A percentile compares a stretch with the other conserved stretches of the same genome.
Conservation (phyloP, 1,140 invertebrate genomes). For the Drosophila burlai region DNA sequence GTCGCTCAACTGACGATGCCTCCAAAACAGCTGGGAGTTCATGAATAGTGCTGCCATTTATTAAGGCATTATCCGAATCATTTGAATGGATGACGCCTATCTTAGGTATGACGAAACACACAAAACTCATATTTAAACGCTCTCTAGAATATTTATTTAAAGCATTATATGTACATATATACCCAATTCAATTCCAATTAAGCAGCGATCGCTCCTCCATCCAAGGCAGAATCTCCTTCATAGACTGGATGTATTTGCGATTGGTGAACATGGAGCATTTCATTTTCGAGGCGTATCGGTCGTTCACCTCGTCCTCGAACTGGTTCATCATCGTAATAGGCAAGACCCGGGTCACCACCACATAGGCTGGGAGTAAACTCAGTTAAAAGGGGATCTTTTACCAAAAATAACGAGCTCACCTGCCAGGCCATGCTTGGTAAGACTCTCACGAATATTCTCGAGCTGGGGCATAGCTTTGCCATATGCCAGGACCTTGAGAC, state of each 20-base stretch:
- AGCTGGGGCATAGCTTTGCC: slow-evolving; percentile 48
- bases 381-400: not conserved
- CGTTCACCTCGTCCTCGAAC: slow-evolving; percentile 32
- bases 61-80: not conserved
- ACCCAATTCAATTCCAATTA: slow-evolving; percentile 12
- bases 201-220: slow-evolving; percentile 44
- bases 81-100: no score
- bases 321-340: slow-evolving; percentile 41
- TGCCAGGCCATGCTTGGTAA: slow-evolving; percentile 23
- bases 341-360: slow-evolving; percentile 41
- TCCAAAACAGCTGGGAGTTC: slow-evolving; percentile 1
- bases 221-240: slow-evolving; percentile 64
- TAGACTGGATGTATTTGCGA: slow-evolving; percentile 60
- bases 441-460: slow-evolving; percentile 41
- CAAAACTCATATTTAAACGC: not conserved
- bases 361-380: slow-evolving; percentile 21
- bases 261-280: slow-evolving; percentile 60
- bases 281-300: slow-evolving; percentile 83
- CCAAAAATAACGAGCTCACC: not conserved
- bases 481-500: slow-evolving; percentile 60
- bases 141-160: not conserved
- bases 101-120: not conserved
- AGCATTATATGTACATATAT: not conserved
- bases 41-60: slow-evolving; percentile 12
- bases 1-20: not conserved